Evolutionary conservation across 2,888 invertebrate species (phyloP).

Genomic region (Erynnis tages): DNA sequence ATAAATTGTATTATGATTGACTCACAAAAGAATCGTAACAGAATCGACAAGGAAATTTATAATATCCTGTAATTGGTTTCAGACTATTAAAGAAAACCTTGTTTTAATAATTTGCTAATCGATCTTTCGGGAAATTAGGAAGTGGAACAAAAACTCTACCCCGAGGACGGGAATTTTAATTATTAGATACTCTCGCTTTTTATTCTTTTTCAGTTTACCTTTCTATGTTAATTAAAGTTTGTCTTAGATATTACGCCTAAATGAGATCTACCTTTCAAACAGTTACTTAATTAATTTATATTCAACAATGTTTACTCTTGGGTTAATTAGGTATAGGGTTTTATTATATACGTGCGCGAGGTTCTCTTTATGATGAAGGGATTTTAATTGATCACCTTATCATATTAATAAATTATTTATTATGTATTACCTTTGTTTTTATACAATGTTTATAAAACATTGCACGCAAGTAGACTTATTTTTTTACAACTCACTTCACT

Average conservation of each 20-base stretch:
- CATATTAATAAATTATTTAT: too few relatives aligned
- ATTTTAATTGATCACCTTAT: too few relatives aligned
- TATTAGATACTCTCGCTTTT: neutral
- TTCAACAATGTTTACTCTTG: too few relatives aligned
- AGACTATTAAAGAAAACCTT: constrained; percentile 8
- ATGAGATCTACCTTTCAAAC: constrained; percentile 3
- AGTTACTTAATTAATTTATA: neutral
- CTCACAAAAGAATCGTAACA: constrained; percentile 1
- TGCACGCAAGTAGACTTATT: too few relatives aligned
- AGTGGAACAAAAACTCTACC: constrained; percentile 8
- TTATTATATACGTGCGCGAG: too few relatives aligned
- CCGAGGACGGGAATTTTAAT: constrained; percentile 3
- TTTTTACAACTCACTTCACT: too few relatives aligned
- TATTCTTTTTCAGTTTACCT: constrained; percentile 14
- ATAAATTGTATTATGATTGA: neutral
- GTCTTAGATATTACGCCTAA: constrained; percentile 11
- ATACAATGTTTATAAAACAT: too few relatives aligned
- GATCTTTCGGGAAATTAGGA: constrained; percentile 19
- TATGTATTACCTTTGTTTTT: too few relatives aligned
- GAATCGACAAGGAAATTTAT: constrained; percentile 7
- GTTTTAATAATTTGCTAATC: constrained; percentile 11
- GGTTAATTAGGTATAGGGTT: too few relatives aligned
- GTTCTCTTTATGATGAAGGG: too few relatives aligned
- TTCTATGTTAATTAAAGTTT: constrained; percentile 18
- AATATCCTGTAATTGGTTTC: constrained; percentile 11